Conservation (phyloP, 2,888 invertebrate species). For the Cephus runcator region DNA sequence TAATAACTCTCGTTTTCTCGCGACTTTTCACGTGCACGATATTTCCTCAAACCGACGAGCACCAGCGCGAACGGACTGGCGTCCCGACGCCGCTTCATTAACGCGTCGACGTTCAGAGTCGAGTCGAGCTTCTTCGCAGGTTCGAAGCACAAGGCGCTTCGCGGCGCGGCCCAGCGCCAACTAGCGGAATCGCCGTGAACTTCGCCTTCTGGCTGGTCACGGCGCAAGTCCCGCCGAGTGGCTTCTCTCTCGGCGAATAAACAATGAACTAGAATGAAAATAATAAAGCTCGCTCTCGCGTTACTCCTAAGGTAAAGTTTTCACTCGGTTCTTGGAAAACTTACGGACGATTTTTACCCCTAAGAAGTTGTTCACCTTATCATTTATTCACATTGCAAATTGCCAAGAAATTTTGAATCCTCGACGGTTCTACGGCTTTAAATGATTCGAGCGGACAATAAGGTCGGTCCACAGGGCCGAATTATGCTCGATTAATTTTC, state of each 20-base stretch:
- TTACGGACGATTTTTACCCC: neutral
- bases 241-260: constrained; percentile 20
- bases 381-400: neutral
- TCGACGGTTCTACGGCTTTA: neutral
- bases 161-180: constrained; percentile 57
- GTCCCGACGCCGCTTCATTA: constrained; percentile 30
- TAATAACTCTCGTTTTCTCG: neutral
- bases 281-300: constrained; percentile 19
- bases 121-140: neutral
- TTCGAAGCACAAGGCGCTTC: constrained; percentile 44
- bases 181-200: constrained; percentile 46
- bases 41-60: neutral
- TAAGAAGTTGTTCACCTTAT: neutral
- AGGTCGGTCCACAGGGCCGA: neutral
- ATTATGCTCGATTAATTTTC: neutral
- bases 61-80: constrained; percentile 10
- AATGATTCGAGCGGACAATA: neutral
- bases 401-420: neutral
- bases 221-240: constrained; percentile 26
- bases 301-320: neutral
- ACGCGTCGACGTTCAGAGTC: neutral
- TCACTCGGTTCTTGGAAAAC: neutral
- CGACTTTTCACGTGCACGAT: neutral
- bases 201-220: neutral
- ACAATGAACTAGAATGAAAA: constrained; percentile 30